Conservation (phyloP, 2,888 invertebrate genomes). For the Hydropsyche betteni region DNA sequence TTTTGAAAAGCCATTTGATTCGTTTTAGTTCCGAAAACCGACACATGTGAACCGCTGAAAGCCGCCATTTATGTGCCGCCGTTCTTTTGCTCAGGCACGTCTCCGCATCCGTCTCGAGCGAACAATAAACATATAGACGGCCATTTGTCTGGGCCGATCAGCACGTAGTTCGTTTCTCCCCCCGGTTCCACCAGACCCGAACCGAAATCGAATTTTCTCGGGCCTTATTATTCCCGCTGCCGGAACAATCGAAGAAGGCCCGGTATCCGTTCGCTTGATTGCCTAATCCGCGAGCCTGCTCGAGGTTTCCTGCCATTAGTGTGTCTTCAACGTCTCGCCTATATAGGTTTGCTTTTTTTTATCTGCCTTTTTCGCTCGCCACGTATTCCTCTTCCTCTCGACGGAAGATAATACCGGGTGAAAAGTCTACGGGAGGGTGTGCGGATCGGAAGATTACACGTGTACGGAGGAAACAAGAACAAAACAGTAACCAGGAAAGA, state of each 20-base stretch:
- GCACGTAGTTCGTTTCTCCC: constrained; percentile 38
- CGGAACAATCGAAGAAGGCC: constrained; percentile 40
- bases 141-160: constrained; percentile 44
- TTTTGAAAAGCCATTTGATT: too few relatives aligned
- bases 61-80: too few relatives aligned
- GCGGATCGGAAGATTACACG: constrained; percentile 35
- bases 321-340: constrained; percentile 5
- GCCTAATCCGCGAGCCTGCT: constrained; percentile 46
- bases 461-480: constrained; percentile 19
- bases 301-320: constrained; percentile 45
- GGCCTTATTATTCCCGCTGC: constrained; percentile 47
- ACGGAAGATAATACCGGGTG: too few relatives aligned
- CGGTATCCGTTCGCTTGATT: constrained; percentile 48
- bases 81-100: too few relatives aligned
- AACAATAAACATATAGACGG: constrained; percentile 47
- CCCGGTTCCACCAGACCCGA: constrained; percentile 35
- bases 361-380: neutral
- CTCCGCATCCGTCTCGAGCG: constrained; percentile 9
- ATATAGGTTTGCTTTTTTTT: neutral
- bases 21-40: too few relatives aligned
- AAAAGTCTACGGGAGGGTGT: constrained; percentile 4
- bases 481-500: constrained; percentile 2
- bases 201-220: constrained; percentile 48
- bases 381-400: too few relatives aligned
- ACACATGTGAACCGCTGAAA: too few relatives aligned